A percentile compares a stretch with the other conserved stretches of the same genome.
phyloP scores from a whole-genome alignment of 1,140 invertebrate genomes.

The Microplitis mediator region DNA sequence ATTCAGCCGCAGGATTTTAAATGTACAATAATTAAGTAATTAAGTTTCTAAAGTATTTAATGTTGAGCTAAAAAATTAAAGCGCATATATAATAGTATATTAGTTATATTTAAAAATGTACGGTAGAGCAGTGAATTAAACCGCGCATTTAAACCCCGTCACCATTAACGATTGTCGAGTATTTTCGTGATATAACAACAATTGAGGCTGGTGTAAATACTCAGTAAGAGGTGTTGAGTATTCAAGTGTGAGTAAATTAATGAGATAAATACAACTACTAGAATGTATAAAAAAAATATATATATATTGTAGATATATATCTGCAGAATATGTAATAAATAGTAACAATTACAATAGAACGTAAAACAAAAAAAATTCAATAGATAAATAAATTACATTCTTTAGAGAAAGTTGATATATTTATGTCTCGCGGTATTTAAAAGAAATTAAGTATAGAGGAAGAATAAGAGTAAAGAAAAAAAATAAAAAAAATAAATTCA shows the following conservation, averaged over 20 bases:
- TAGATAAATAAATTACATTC: too few species aligned
- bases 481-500: constrained; percentile 38
- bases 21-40: too few species aligned
- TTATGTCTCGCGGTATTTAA: too few species aligned
- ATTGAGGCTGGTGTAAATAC: neutral
- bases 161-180: neutral
- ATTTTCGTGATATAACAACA: neutral
- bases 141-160: neutral
- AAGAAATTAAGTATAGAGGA: neutral
- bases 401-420: too few species aligned
- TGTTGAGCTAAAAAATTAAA: too few species aligned
- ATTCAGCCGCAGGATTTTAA: too few species aligned
- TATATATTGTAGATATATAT: too few species aligned
- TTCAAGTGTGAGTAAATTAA: neutral
- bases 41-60: too few species aligned
- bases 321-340: too few species aligned
- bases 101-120: neutral
- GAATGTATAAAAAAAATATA: too few species aligned
- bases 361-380: too few species aligned
- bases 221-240: neutral
- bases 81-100: neutral
- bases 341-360: too few species aligned
- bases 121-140: neutral
- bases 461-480: neutral
- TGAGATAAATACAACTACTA: neutral